Base-by-base conservation (phyloP, 1,140 invertebrate species). In the Ceratina japonica region DNA sequence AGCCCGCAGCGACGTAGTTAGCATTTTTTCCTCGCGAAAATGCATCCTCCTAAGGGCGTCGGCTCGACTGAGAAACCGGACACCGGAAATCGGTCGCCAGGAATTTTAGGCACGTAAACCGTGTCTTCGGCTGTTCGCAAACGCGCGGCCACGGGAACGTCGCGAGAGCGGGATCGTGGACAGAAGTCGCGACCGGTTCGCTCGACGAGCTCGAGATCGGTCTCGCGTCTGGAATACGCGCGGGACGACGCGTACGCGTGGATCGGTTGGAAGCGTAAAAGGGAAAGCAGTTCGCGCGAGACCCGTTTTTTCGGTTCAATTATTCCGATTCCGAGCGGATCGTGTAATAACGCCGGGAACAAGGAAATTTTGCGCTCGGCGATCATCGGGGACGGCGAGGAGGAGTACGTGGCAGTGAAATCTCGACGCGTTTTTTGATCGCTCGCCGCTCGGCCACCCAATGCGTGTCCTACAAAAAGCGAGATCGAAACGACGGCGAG, bases 381-480 rank as follows among this genome's bases (percentile, higher is more conserved):
- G 74, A 16, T 27, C 73, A 59, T 44, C 74, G 74, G 51, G 64
- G 56, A 69, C 54, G 15, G 77, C 56, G 22, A 16, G n/a, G 22
- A 49, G 20, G 54, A 65, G 22, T 44, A 72, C 16, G 51, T 64
- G 24, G 20, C 54, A 59, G 62, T 72, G 75, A 82, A 82, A 82
- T 85, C 61, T 76, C 62, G 51, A 18, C 16, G 54, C 24, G 59
- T 79, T 76, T 80, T 80, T 77, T 37, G 66, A 79, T 61, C 51
- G 73, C 31, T 56, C 44, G 27, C 10, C 64, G 63, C 63, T 37
- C 65, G 84, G n/a, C 75, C 81, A 86, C 58, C 69, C 75, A 86
- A 79, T 81, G 75, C 81, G 83, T 59, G 78, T 52, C 68, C 59
- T 73, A 74, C 75, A 75, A 81, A 76, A 62, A 52, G 44, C 56